Base-by-base conservation (phyloP, 2,888 invertebrate genomes). In the Patella pellucida region DNA sequence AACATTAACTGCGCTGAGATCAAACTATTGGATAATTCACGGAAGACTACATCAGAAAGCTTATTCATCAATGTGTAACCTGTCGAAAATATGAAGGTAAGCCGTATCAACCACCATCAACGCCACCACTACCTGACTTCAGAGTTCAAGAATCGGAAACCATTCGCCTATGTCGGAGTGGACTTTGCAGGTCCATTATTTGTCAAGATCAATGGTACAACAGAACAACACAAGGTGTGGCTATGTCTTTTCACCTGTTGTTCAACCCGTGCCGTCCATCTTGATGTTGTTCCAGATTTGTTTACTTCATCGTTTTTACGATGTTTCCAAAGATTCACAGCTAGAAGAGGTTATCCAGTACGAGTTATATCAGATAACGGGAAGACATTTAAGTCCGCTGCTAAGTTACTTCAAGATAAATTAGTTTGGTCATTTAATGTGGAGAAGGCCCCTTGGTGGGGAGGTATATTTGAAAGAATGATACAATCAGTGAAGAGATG, bases 171-270 rank as follows among this genome's bases (percentile, higher is more conserved):
- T 23, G 67, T 67, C n/a, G 73, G 54, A 12, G 50, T 73, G 3
- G 73, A 73, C 31, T 73, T 73, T 73, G 62, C 68, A 68, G 68
- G 56, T 54, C 54, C 54, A 54, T 54, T 54, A n/a, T 54, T 54
- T 54, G n/a, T 54, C 54, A 54, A 54, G n/a, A 9, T 1, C 41
- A 41, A 41, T 41, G 41, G 41, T 41, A 16, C 54, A 16, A 54
- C 54, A 16, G n/a, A 41, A 41, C 41, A 41, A 41, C 41, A 9
- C 41, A 19, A 62, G 16, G 2, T 62, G 9, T 62, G 62, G 19
- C 7, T 62, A 62, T n/a, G n/a, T 19, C 11, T 62, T 0, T 19
- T 62, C 7, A 62, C 19, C 9, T 62, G 62, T 62, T 62, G 62
- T 62, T 62, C 62, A 19, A 62, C 62, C n/a, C 15, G 62, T 11